phyloP scores from a whole-genome alignment of 30 jellyfish, hydroid and myxozoan genomes.

The Hydractinia symbiolongicarpus region DNA sequence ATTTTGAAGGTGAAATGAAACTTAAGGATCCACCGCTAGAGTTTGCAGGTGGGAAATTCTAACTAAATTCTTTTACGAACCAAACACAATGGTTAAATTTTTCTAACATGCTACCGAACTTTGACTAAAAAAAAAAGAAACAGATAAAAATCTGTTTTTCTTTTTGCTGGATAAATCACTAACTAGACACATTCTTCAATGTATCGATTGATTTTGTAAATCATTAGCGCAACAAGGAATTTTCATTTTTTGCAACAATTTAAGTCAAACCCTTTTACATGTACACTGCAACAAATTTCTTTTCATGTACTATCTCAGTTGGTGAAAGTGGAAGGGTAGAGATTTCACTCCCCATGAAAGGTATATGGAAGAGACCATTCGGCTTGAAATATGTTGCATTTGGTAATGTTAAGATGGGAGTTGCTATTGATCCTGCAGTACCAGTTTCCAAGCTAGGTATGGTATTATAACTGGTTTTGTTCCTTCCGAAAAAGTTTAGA shows the following conservation, averaged over 20 bases:
- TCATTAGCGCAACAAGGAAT: too few relatives aligned
- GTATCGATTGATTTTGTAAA: too few relatives aligned
- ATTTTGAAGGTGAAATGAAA: conserved; percentile 36
- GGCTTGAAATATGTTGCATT: conserved; percentile 45
- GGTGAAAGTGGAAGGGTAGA: conserved; percentile 65
- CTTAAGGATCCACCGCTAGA: conserved; percentile 38
- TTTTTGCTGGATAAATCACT: too few relatives aligned
- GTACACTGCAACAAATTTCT: not conserved
- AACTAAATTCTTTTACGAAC: too few relatives aligned
- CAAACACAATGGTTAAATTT: too few relatives aligned
- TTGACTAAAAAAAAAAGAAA: too few relatives aligned
- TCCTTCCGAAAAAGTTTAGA: too few relatives aligned
- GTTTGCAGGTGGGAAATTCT: conserved; percentile 36
- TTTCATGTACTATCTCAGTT: conserved; percentile 42
- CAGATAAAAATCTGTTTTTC: too few relatives aligned
- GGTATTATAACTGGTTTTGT: not conserved
- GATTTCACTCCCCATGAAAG: conserved; percentile 59
- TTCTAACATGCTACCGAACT: not conserved
- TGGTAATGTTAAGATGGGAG: conserved; percentile 54
- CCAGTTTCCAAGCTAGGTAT: not conserved
- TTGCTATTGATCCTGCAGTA: conserved; percentile 22
- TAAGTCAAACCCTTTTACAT: too few relatives aligned
- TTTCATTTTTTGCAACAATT: too few relatives aligned
- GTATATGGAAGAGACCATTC: conserved; percentile 77
- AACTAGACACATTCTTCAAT: too few relatives aligned